A percentile compares a stretch with the other conserved stretches of the same genome.
phyloP scores from a whole-genome alignment of 2,797 vertebrate genomes.

The Lepilemur septentrionalis region DNA sequence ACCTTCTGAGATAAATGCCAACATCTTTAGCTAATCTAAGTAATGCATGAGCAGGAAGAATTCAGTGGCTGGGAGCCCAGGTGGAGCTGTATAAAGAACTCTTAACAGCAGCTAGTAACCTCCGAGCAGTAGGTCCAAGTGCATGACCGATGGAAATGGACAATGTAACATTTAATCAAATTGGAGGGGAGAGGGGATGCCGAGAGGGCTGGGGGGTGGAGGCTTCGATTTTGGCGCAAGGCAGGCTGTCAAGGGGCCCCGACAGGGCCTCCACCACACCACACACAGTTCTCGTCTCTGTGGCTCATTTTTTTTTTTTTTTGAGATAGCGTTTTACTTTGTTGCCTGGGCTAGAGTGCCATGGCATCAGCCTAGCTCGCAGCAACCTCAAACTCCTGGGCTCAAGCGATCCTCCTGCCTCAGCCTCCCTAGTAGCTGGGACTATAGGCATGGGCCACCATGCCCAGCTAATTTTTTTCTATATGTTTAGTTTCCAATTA shows the following conservation, averaged over 20 bases:
- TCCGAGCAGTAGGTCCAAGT: not conserved
- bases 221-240: not conserved
- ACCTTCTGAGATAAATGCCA: slow-evolving; percentile 63
- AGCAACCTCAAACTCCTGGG: too few species aligned
- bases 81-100: slow-evolving; percentile 7
- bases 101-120: not conserved
- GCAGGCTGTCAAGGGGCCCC: not conserved
- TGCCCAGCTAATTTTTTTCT: too few species aligned
- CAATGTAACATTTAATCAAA: not conserved
- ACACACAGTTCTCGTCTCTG: slow-evolving; percentile 1
- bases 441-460: too few species aligned
- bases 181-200: not conserved
- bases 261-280: not conserved
- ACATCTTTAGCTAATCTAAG: slow-evolving; percentile 62
- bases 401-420: too few species aligned
- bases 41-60: slow-evolving; percentile 62
- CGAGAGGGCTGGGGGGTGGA: not conserved
- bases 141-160: not conserved
- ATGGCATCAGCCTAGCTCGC: too few species aligned
- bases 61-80: slow-evolving; percentile 55
- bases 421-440: too few species aligned
- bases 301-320: not conserved
- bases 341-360: too few species aligned
- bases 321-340: too few species aligned
- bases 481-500: too few species aligned